Base-by-base conservation (phyloP, 2,888 invertebrate genomes). In the Hydroisotoma schaefferi region DNA sequence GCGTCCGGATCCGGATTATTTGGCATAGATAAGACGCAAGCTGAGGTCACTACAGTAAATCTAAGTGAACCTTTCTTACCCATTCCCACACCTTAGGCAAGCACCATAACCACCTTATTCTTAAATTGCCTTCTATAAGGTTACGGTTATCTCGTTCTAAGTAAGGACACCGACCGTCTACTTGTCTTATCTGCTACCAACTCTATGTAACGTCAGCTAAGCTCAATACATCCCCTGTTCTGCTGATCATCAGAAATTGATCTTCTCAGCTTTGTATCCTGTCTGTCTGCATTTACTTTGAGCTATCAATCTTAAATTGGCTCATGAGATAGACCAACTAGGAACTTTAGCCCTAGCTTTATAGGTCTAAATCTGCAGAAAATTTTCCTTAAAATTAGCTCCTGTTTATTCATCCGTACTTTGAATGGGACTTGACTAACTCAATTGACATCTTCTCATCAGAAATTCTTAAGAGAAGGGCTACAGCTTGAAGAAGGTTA, bases 271-370 rank as follows among this genome's bases (percentile, higher is more conserved):
- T 15, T 10, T 33, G 33, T 15, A 5, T 40, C n/a, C 40, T 40
- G n/a, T 40, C 40, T 20, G 5, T 40, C 40, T 33, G 40, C 5
- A 40, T 18, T 5, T 40, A 40, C 20, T 40, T 15, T 40, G 40
- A 40, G 40, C n/a, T 18, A 20, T 40, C 15, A 40, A 40, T 18
- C 40, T 20, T 40, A 15, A 40, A 40, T 20, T 40, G n/a, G 20
- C 40, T 40, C 49, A 5, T 18, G 29, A 18, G 28, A 49, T 18
- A 49, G 49, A 49, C 49, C 49, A 49, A 58, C 62, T 62, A 62
- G 62, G 62, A 55, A 62, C 49, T 53, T 44, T 18, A 48, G 37
- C 53, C 62, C 62, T 58, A 62, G 62, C 22, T 47, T 61, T 57
- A 57, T 49, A 61, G 59, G 63, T 53, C 62, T 48, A 40, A 40